Evolutionary conservation across 2,113 vertebrate genomes (phyloP).

Genomic region (Zosterops lateralis): DNA sequence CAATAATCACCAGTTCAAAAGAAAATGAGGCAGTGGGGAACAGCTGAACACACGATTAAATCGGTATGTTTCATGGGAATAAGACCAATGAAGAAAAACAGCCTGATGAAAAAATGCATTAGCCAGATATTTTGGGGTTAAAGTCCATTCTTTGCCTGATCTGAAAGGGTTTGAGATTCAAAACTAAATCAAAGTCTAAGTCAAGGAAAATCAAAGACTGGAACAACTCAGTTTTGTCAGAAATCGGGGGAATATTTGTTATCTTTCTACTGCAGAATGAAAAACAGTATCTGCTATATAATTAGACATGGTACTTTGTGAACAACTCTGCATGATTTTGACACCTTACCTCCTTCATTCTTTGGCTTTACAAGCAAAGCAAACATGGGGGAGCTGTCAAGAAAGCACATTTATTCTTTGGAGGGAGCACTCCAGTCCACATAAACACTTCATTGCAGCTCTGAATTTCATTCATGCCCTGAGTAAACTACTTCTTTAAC

Average conservation of each 20-base stretch:
- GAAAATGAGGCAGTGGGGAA: background rate
- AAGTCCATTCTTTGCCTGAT: background rate
- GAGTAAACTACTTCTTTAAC: background rate
- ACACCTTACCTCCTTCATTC: background rate
- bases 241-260: background rate
- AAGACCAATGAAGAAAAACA: background rate
- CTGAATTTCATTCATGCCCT: background rate
- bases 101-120: background rate
- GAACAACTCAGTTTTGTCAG: background rate
- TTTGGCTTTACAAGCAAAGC: background rate
- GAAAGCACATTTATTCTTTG: background rate
- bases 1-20: background rate
- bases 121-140: background rate
- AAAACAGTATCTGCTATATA: background rate
- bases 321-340: background rate
- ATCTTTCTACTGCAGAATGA: background rate
- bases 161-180: background rate
- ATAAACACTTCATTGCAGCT: background rate
- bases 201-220: background rate
- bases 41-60: background rate
- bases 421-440: background rate
- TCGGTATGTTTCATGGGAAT: background rate
- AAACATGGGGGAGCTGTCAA: background rate
- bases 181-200: background rate
- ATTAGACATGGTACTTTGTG: background rate